phyloP scores from a whole-genome alignment of 1,140 invertebrate species.

The Spodoptera frugiperda region DNA sequence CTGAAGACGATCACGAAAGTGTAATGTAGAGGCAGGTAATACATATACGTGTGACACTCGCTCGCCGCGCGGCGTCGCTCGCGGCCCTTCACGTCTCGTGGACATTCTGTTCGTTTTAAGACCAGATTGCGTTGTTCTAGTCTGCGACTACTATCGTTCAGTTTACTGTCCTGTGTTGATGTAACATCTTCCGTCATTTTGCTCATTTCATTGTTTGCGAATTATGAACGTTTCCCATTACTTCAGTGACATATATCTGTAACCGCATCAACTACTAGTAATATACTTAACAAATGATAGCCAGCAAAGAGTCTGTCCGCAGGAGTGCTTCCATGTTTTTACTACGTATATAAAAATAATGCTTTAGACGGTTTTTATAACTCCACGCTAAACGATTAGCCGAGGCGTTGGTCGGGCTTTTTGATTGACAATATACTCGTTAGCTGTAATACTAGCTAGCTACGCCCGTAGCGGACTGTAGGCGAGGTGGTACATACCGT shows the following conservation, averaged over 20 bases:
- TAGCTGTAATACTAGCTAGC: conserved; percentile 56
- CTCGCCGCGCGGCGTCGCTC: conserved; percentile 44
- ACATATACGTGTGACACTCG: conserved; percentile 36
- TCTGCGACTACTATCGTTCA: conserved; percentile 38
- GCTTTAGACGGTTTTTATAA: conserved; percentile 78
- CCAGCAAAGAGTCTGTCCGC: conserved; percentile 84
- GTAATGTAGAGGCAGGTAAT: conserved; percentile 56
- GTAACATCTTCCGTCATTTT: conserved; percentile 8
- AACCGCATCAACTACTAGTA: conserved; percentile 43
- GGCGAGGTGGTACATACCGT: conserved; percentile 23
- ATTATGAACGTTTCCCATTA: conserved; percentile 19
- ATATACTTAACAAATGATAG: conserved; percentile 52
- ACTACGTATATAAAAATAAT: conserved; percentile 74
- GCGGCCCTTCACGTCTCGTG: conserved; percentile 40
- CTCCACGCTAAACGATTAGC: conserved; percentile 61
- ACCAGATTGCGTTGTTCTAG: conserved; percentile 29
- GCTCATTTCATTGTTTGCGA: conserved; percentile 44
- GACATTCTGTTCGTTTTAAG: conserved; percentile 31
- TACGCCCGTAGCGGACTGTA: conserved; percentile 48
- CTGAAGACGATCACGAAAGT: conserved; percentile 79
- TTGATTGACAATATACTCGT: conserved; percentile 74
- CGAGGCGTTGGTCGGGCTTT: conserved; percentile 65
- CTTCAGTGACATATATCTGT: conserved; percentile 50
- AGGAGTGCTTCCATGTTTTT: conserved; percentile 85
- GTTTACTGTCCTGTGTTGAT: conserved; percentile 40